phyloP scores from a whole-genome alignment of 2,113 vertebrate genomes.

The Nothocercus julius region DNA sequence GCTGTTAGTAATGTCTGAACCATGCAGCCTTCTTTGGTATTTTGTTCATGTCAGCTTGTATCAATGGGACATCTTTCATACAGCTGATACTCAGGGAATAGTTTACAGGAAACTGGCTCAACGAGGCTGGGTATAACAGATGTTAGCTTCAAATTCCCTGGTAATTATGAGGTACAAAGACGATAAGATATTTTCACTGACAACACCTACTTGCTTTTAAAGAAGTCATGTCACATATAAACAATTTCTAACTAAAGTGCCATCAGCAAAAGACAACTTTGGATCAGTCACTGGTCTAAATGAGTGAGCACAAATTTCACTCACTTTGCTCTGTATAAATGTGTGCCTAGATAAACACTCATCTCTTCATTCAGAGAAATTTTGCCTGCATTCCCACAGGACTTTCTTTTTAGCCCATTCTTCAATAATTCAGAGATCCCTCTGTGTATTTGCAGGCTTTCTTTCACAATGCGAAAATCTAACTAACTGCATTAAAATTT shows the following conservation, averaged over 20 bases:
- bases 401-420: neutral
- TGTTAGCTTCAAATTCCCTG: neutral
- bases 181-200: neutral
- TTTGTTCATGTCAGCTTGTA: neutral
- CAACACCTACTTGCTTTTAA: neutral
- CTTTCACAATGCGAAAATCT: neutral
- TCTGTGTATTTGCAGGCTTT: fast-evolving
- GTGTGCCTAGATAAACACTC: fast-evolving
- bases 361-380: neutral
- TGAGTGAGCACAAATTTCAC: neutral
- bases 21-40: neutral
- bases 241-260: neutral
- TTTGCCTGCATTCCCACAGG: neutral
- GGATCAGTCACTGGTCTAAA: neutral
- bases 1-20: neutral
- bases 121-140: neutral
- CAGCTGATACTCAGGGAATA: neutral
- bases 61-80: neutral
- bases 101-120: neutral
- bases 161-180: neutral
- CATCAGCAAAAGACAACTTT: neutral
- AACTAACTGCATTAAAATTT: fast-evolving
- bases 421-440: neutral
- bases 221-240: neutral
- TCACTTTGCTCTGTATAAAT: neutral